Evolutionary conservation across 2,797 vertebrate genomes (phyloP).

Genomic region (Tragelaphus oryx): DNA sequence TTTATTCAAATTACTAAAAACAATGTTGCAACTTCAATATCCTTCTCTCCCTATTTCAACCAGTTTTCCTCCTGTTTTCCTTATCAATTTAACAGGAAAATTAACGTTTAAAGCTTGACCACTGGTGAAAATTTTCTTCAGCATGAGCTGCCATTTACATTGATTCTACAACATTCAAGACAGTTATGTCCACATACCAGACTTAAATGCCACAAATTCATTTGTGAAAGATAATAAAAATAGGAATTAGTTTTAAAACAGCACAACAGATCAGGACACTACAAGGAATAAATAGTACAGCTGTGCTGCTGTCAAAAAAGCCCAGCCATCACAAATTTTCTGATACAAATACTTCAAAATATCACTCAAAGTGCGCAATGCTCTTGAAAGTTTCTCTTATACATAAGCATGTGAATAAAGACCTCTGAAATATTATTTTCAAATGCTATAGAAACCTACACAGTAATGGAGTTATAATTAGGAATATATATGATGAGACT

Average conservation of each 20-base stretch:
- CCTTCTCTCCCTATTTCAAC: not conserved
- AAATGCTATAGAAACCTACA: not conserved
- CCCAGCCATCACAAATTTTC: not conserved
- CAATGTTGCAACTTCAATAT: constrained; percentile 25
- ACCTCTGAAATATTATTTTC: constrained; percentile 31
- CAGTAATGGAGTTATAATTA: not conserved
- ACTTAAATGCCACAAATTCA: not conserved
- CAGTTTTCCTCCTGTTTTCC: not conserved
- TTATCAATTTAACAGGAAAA: not conserved
- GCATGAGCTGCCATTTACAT: constrained; percentile 23
- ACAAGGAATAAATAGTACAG: not conserved
- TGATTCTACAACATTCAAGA: not conserved
- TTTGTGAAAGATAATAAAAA: constrained; percentile 39
- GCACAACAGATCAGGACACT: not conserved
- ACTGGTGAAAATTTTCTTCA: not conserved
- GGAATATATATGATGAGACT: not conserved
- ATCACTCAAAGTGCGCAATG: not conserved
- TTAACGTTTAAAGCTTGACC: not conserved
- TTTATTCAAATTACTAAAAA: constrained; percentile 50
- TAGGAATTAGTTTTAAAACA: not conserved
- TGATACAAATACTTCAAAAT: constrained; percentile 1
- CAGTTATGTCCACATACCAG: not conserved
- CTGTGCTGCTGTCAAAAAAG: not conserved
- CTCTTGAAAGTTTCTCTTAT: not conserved
- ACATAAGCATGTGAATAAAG: not conserved